Evolutionary conservation across 2,888 invertebrate genomes (phyloP), one percentile per base, ranked within the genome.

Genomic region (Leptinotarsa peninsularis): DNA sequence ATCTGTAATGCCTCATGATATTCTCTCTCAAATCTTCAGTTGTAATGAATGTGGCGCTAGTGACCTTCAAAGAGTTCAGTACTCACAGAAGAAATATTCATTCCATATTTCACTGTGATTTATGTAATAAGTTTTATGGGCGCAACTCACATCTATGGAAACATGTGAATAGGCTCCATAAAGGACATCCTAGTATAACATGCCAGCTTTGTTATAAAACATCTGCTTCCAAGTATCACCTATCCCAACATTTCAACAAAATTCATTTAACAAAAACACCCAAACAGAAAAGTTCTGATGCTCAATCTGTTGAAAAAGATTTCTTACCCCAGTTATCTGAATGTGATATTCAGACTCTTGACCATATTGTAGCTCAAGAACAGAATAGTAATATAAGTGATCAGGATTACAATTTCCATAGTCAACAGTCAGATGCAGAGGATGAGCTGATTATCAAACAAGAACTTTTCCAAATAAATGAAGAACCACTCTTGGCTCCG

Each of bases 101-200:
- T 81, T 89, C 89, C 49, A 89, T 91, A 13, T 91, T 91, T 80
- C 91, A 91, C 7, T 92, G 92, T 81, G 91, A 92, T 85, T 84
- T 92, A 10, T 92, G 92, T 81, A 90, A 90, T 79, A 92, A 92
- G 81, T 91, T 90, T 79, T 92, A 92, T 80, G 91, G 91, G 0
- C 86, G 91, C 15, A 91, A 91, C 33, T 91, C 91, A 14, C 91
- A 91, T 80, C 82, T 92, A 15, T 91, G 91, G 91, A 92, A 92
- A 81, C 92, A 92, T 81, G 91, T 91, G 1, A 91, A 91, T 81
- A 87, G 91, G 60, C 88, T 91, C 15, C 91, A 91, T 82, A 88
- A 88, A 82, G 90, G 91, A 17, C 91, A 92, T 82, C 90, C 90
- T n/a, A 90, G 90, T 75, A 89, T 92, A 7, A 91, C 91, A 0